Evolutionary conservation across 2,888 invertebrate genomes (phyloP).

Genomic region (Dynastes grantii): DNA sequence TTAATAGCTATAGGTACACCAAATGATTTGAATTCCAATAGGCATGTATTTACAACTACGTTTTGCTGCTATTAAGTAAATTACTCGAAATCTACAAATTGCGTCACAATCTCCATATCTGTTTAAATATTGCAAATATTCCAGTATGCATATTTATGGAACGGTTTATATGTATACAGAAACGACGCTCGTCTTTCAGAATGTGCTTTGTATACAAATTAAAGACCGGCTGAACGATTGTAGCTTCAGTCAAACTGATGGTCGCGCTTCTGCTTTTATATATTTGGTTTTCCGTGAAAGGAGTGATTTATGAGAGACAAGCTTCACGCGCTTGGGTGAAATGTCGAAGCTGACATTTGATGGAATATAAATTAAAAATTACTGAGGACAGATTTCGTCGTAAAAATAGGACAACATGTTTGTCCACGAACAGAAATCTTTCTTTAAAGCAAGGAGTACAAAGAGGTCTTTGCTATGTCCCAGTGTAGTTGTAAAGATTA

Average conservation of each 20-base stretch:
- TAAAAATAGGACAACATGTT: neutral
- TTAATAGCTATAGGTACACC: too few species aligned
- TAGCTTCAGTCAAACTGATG: slow-evolving; percentile 1
- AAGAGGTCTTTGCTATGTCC: too few species aligned
- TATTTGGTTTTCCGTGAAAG: slow-evolving; percentile 1
- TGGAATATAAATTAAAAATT: slow-evolving; percentile 25
- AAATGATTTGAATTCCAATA: too few species aligned
- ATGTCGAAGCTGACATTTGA: slow-evolving; percentile 14
- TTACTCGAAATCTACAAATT: too few species aligned
- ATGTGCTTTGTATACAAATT: slow-evolving; percentile 13
- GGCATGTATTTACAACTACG: too few species aligned
- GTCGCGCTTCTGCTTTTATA: neutral
- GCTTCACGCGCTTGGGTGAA: slow-evolving; percentile 5
- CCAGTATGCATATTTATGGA: too few species aligned
- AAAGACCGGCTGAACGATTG: neutral
- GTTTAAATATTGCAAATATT: neutral
- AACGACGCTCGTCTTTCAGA: neutral
- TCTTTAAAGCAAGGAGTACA: neutral
- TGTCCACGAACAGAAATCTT: neutral
- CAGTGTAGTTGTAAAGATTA: too few species aligned
- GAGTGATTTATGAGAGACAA: slow-evolving; percentile 1
- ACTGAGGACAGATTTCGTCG: neutral
- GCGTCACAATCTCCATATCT: neutral
- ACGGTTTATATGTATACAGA: neutral
- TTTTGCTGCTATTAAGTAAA: too few species aligned